Percentiles rank a stretch among this genome's conserved stretches.
Evolutionary conservation across 2,113 vertebrate genomes (phyloP).

Genomic region (Passerina amoena): DNA sequence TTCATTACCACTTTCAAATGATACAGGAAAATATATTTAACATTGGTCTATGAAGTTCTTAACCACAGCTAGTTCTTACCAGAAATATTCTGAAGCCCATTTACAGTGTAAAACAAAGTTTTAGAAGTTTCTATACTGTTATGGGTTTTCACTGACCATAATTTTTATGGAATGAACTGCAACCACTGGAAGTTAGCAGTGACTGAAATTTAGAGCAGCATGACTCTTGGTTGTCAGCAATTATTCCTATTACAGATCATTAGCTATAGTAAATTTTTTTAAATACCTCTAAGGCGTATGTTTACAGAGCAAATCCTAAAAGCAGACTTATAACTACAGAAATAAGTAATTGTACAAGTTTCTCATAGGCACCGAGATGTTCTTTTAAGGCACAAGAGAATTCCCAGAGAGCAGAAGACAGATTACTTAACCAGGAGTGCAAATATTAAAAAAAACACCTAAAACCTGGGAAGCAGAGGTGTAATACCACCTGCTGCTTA

Average conservation of each 20-base stretch:
- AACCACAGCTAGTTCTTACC: not conserved
- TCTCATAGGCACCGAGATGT: not conserved
- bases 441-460: not conserved
- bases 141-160: not conserved
- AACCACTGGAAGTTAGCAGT: not conserved
- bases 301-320: conserved; percentile 29
- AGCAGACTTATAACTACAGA: not conserved
- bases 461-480: not conserved
- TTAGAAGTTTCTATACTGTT: not conserved
- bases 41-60: not conserved
- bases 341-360: conserved; percentile 24
- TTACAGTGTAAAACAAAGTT: not conserved
- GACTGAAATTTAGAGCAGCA: not conserved
- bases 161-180: not conserved
- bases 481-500: not conserved
- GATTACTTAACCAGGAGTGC: not conserved
- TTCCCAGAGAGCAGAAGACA: not conserved
- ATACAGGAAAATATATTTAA: not conserved
- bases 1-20: not conserved
- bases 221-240: not conserved
- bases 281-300: not conserved
- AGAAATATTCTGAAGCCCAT: not conserved
- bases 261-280: not conserved
- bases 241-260: not conserved
- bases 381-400: conserved; percentile 25